These are phyloP conservation scores for Brachyrhaphis roseni DNA, from an alignment of 2,797 vertebrate species.

Conservation along the genomic window DNA sequence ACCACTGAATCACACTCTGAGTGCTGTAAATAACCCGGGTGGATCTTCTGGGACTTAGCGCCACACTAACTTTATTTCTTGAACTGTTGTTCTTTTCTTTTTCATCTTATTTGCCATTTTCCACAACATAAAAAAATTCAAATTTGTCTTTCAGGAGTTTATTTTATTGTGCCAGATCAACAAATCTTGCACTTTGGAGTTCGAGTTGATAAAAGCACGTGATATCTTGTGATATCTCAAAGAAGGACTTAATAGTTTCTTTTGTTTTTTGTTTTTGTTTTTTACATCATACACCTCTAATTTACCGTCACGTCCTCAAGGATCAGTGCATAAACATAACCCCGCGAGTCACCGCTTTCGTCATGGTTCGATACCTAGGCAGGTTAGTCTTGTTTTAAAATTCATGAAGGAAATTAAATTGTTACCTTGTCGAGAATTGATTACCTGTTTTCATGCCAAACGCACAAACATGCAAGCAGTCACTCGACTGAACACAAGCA, in stretches of 20 bases:
- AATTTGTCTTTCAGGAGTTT: background rate
- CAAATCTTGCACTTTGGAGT: conserved; percentile 13
- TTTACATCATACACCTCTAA: conserved; percentile 67
- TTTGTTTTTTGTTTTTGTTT: conserved; percentile 32
- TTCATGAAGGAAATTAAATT: conserved; percentile 32
- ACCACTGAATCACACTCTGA: conserved; percentile 44
- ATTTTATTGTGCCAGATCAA: conserved; percentile 1
- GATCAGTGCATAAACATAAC: conserved; percentile 57
- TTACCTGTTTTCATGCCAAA: conserved; percentile 40
- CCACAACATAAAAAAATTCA: background rate
- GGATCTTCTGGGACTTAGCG: conserved; percentile 50
- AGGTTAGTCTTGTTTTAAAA: conserved; percentile 25
- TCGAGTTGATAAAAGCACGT: conserved; percentile 3
- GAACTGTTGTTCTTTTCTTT: background rate
- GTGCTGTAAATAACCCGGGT: conserved; percentile 61
- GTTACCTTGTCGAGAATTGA: conserved; percentile 35
- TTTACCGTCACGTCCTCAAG: conserved; percentile 62
- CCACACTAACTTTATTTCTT: background rate
- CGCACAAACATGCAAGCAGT: conserved; percentile 42
- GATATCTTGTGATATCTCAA: conserved; percentile 48
- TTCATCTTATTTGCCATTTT: background rate
- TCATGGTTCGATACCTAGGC: conserved; percentile 44
- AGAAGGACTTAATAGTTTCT: conserved; percentile 42
- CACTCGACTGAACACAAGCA: conserved; percentile 50
- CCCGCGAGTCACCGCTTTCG: conserved; percentile 35